Conservation (phyloP, 2,888 invertebrate genomes). For the Phengaris arion region DNA sequence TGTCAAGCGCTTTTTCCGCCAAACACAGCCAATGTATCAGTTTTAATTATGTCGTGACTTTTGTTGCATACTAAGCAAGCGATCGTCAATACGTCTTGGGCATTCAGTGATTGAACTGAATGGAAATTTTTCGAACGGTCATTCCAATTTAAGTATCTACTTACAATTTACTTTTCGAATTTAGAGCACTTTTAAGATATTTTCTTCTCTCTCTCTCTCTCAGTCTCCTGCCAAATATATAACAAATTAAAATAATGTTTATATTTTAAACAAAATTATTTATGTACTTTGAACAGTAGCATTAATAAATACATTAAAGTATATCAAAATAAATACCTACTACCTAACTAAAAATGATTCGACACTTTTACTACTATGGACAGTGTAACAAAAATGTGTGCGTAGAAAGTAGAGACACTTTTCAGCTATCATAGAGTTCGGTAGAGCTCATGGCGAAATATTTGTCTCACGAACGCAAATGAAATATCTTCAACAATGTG, state of each 20-base stretch:
- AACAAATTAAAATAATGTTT: too few relatives aligned
- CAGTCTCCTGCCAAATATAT: too few relatives aligned
- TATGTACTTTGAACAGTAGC: too few relatives aligned
- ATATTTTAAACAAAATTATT: too few relatives aligned
- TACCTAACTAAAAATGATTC: neutral
- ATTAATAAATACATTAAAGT: too few relatives aligned
- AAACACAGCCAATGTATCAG: too few relatives aligned
- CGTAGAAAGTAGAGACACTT: neutral
- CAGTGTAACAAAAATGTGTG: neutral
- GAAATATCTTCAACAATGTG: conserved; percentile 11
- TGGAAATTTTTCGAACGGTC: neutral
- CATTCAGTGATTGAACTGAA: conserved; percentile 17
- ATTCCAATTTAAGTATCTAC: neutral
- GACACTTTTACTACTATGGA: neutral
- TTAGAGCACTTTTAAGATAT: neutral
- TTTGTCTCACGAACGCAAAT: neutral
- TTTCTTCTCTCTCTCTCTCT: too few relatives aligned
- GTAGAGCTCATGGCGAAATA: conserved; percentile 3
- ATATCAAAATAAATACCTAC: neutral
- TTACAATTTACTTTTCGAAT: neutral
- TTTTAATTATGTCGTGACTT: conserved; percentile 24
- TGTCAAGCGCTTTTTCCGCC: too few relatives aligned
- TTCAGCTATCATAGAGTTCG: conserved; percentile 1
- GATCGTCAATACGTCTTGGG: neutral
- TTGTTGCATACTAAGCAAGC: conserved; percentile 3